Percentiles rank a stretch among this genome's conserved stretches.
These are phyloP conservation scores for Sarcophaga caerulescens DNA, from an alignment of 2,888 invertebrate genomes.

Conservation along the genomic window DNA sequence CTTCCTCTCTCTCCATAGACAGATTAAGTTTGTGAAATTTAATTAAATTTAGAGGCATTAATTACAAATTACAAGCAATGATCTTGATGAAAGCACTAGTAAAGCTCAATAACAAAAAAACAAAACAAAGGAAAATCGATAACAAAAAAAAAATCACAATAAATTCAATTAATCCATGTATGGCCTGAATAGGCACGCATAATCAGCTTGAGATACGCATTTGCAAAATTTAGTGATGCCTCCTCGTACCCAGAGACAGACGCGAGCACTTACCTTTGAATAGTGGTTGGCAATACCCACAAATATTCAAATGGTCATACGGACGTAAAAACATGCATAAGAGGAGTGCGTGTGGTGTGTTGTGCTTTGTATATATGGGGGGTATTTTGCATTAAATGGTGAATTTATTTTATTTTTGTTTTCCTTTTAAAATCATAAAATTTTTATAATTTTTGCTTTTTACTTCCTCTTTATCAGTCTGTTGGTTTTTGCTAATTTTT, in stretches of 20 bases:
- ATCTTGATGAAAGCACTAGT: too few relatives aligned
- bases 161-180: slow-evolving; percentile 50
- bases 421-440: slow-evolving; percentile 8
- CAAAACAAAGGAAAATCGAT: too few relatives aligned
- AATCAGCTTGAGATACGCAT: too few relatives aligned
- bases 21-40: too few relatives aligned
- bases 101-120: too few relatives aligned
- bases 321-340: background rate
- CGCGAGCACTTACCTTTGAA: too few relatives aligned
- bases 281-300: too few relatives aligned
- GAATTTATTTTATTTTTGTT: background rate
- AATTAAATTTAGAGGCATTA: too few relatives aligned
- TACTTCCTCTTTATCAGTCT: slow-evolving; percentile 53
- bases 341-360: background rate
- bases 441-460: slow-evolving; percentile 49
- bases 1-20: too few relatives aligned
- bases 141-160: slow-evolving; percentile 20
- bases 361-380: background rate
- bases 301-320: background rate
- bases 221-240: too few relatives aligned
- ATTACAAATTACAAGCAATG: too few relatives aligned
- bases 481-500: slow-evolving; percentile 13
- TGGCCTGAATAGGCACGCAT: slow-evolving; percentile 35
- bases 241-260: too few relatives aligned
- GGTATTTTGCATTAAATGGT: slow-evolving; percentile 43